Evolutionary conservation across 2,888 invertebrate species (phyloP), one percentile per base, ranked within the genome.

Genomic region (Pristionchus mayeri): DNA sequence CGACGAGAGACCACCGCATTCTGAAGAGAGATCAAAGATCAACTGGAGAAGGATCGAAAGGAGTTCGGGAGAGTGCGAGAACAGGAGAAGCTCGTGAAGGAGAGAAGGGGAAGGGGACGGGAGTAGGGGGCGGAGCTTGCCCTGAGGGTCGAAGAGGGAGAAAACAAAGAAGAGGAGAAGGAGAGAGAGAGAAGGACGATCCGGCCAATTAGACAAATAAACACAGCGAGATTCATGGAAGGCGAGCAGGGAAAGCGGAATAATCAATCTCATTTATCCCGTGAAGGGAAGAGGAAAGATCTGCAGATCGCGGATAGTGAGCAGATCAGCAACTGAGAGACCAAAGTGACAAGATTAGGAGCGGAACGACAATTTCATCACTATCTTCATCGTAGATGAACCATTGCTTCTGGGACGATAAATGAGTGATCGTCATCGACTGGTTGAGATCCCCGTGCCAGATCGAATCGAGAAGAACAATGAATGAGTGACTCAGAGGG

Each of bases 131-230:
- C 44, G 75, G 75, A 67, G 67, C 37, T 21, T 37, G 67, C 37
- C 67, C 67, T 37, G 75, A 75, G 75, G 48, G 75, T 44, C 24
- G 48, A 48, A 75, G 34, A 37, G 44, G 48, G 40, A 44, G 48
- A 75, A 48, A 75, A 75, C 40, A 27, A 75, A 48, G 48, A 48
- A 27, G 48, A 75, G 75, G 27, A 75, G 60, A 60, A 21, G 44
- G 18, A 75, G 75, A n/a, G n/a, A n/a, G n/a, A n/a, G 40, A 71
- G 71, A 63, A 16, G 63, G 71, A 71, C 30, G 48, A 44, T 48
- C 30, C 11, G 34, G 48, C n/a, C 79, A 79, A 79, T 79, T 79
- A 79, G 54, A 54, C 79, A 79, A 79, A 79, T 79, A 79, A 79
- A 79, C 34, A 79, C 21, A 37, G 11, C 30, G 79, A 54, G 75